phyloP scores from a whole-genome alignment of 2,888 invertebrate genomes.

The Sinopyrophorus schimmeli region DNA sequence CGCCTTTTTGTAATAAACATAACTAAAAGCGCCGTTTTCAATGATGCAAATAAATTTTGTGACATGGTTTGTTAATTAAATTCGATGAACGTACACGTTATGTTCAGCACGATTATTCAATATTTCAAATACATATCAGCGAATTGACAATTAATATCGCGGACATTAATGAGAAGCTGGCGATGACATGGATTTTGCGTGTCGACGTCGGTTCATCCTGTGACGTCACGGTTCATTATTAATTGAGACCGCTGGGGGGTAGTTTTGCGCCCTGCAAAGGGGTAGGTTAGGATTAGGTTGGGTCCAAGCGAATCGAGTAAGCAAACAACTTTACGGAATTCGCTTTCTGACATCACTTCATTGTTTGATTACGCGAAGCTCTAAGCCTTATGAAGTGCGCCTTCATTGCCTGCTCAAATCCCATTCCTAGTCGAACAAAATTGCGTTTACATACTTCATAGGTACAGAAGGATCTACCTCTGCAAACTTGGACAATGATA shows the following conservation, averaged over 20 bases:
- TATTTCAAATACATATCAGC: conserved; percentile 30
- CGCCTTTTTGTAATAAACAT: no score
- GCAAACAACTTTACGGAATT: conserved; percentile 29
- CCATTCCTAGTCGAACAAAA: conserved; percentile 21
- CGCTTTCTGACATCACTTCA: conserved; percentile 29
- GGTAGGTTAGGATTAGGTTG: conserved; percentile 29
- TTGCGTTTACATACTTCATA: conserved; percentile 26
- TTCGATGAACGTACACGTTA: conserved; percentile 14
- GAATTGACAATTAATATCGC: conserved; percentile 31
- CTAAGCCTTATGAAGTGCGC: conserved; percentile 25
- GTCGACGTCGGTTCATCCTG: conserved; percentile 30
- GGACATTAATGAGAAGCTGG: conserved; percentile 36
- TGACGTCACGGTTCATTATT: conserved; percentile 36
- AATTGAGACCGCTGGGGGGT: conserved; percentile 35
- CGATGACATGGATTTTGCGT: conserved; percentile 38
- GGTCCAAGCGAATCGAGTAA: conserved; percentile 22
- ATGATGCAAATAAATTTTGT: no score
- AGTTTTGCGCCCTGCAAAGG: conserved; percentile 28
- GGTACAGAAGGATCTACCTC: conserved; percentile 16
- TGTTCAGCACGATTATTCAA: conserved; percentile 28
- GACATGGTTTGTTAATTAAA: conserved; percentile 23
- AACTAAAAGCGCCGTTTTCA: no score
- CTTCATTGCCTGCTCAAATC: conserved; percentile 23
- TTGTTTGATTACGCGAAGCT: conserved; percentile 28
- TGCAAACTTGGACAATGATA: conserved; percentile 11